A percentile compares a stretch with the other conserved stretches of the same genome.
These are phyloP conservation scores for Octopus bimaculoides DNA, from an alignment of 1,140 invertebrate genomes.

Conservation along the genomic window DNA sequence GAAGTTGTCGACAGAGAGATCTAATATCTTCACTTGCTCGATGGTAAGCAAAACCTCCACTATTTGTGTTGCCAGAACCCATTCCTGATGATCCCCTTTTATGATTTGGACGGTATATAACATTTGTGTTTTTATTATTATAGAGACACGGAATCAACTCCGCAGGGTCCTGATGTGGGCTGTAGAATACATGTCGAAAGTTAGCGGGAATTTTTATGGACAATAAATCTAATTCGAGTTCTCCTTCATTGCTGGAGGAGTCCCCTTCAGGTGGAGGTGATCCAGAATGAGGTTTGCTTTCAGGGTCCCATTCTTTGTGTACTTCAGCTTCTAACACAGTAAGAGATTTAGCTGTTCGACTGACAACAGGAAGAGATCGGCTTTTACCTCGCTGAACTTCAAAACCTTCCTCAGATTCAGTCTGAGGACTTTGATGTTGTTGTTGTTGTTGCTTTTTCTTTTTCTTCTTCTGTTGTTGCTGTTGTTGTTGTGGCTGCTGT, in stretches of 20 bases:
- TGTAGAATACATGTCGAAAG: slow-evolving; percentile 23
- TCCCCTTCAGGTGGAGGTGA: slow-evolving; percentile 34
- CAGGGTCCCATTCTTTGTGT: slow-evolving; percentile 46
- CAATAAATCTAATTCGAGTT: slow-evolving; percentile 39
- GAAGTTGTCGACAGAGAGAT: background rate
- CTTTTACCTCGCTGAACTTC: slow-evolving; percentile 8
- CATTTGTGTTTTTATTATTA: slow-evolving; percentile 17
- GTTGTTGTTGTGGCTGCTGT: background rate
- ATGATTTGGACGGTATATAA: slow-evolving; percentile 11
- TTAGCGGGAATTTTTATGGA: slow-evolving; percentile 40
- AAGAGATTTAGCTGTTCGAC: slow-evolving; percentile 31
- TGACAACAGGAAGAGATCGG: background rate
- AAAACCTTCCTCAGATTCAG: slow-evolving; percentile 1
- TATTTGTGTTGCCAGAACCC: slow-evolving; percentile 1
- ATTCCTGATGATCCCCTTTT: slow-evolving; percentile 12
- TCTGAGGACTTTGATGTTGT: slow-evolving; percentile 4
- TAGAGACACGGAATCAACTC: slow-evolving; percentile 9
- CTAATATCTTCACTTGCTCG: background rate
- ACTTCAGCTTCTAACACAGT: slow-evolving; percentile 49
- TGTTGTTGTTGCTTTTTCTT: background rate
- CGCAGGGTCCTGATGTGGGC: slow-evolving; percentile 8
- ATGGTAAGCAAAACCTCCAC: background rate
- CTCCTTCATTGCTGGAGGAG: slow-evolving; percentile 36
- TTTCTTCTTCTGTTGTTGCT: background rate
- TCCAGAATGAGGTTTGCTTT: slow-evolving; percentile 26